Evolutionary conservation across 2,113 vertebrate species (phyloP), one percentile per base, ranked within the genome.

Genomic region (Microcebus tavaratra): DNA sequence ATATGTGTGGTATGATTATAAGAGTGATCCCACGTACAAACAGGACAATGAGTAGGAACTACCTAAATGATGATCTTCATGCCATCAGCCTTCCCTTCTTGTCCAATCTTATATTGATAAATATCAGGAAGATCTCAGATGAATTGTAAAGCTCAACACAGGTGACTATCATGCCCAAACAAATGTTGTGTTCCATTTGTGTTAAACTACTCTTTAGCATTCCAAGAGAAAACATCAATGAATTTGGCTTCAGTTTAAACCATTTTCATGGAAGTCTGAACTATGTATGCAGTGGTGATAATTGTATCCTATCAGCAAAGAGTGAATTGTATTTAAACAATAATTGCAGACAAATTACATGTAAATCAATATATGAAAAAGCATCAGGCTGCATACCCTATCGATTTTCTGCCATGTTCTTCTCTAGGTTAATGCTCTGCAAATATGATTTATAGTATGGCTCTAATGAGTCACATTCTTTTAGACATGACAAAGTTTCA

Each of bases 321-420:
- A 97, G 94, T 97, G 96, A 97, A 98, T 98, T 98, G 97, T 98
- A 96, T 98, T 98, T 98, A 99, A 98, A 98, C 97, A 98, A 98
- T 98, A 98, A 98, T 97, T 98, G 95, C 98, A 98, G 96, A 98
- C 92, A 98, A 98, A 98, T 2, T 90, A 98, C 96, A 98, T 96
- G 96, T 98, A 98, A 98, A 98, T 99, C 98, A 96, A 98, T 98
- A 98, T 82, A 55, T 87, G 95, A 98, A 31, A 6, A 98, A 93
- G 97, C 94, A 98, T 97, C 95, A 97, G 94, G 97, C 96, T 70
- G 86, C 97, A 95, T 59, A 85, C 12, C 3, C 29, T 92, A 99
- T 98, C 94, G 98, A 98, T 98, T 98, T 98, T 94, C 98, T 96
- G 95, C 96, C 98, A 97, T 81, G 86, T 97, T 98, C 96, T 95